Evolutionary conservation across 2,888 invertebrate species (phyloP).

Genomic region (Malthinus flaveolus): DNA sequence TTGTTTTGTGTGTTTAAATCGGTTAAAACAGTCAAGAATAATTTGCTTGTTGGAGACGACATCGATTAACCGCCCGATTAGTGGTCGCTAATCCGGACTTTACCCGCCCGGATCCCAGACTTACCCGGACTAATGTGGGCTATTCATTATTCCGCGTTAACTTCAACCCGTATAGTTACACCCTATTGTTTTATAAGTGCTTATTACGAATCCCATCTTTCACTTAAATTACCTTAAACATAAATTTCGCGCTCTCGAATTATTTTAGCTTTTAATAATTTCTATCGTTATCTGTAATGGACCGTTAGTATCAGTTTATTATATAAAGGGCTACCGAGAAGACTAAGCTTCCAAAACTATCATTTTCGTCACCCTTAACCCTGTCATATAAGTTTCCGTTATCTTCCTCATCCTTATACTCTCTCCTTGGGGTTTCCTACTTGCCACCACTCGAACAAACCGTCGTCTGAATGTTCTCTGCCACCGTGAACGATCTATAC

Average conservation of each 20-base stretch:
- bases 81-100: constrained; percentile 43
- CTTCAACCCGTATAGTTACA: constrained; percentile 33
- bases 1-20: constrained; percentile 11
- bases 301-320: constrained; percentile 49
- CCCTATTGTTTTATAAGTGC: constrained; percentile 37
- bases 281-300: constrained; percentile 22
- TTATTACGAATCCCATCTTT: constrained; percentile 31
- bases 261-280: neutral
- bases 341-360: constrained; percentile 50
- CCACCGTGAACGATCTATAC: constrained; percentile 42
- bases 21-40: constrained; percentile 17
- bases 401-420: constrained; percentile 42
- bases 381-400: constrained; percentile 57
- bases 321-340: constrained; percentile 47
- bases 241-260: neutral
- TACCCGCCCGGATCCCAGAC: constrained; percentile 39
- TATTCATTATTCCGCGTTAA: constrained; percentile 40
- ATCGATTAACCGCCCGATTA: constrained; percentile 47
- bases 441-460: constrained; percentile 29
- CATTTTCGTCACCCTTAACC: constrained; percentile 57
- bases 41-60: constrained; percentile 34
- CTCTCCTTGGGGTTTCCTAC: constrained; percentile 26
- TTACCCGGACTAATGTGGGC: constrained; percentile 44
- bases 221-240: constrained; percentile 26
- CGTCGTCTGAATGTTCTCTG: constrained; percentile 31